These are phyloP conservation scores for Chaitophorus viminalis DNA, from an alignment of 2,888 invertebrate genomes.

Conservation along the genomic window DNA sequence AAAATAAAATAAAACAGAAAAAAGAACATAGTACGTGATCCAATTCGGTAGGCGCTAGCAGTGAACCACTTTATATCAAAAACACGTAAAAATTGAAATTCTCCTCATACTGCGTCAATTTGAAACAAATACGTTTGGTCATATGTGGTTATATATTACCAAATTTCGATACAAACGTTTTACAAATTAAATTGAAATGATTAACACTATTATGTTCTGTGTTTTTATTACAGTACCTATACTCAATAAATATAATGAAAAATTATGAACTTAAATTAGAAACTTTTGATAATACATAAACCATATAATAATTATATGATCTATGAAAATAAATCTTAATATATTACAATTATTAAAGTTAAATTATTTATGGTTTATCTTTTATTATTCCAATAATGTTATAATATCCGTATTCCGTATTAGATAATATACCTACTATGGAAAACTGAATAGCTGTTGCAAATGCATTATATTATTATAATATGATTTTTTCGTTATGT, in stretches of 20 bases:
- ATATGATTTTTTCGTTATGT: too few species aligned
- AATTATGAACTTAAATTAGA: background rate
- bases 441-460: too few species aligned
- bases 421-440: too few species aligned
- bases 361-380: too few species aligned
- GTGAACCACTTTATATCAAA: slow-evolving; percentile 5
- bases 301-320: too few species aligned
- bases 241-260: background rate
- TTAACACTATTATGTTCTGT: background rate
- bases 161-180: background rate
- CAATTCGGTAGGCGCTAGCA: background rate
- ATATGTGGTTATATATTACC: background rate
- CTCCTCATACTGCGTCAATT: background rate
- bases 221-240: too few species aligned
- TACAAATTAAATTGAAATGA: background rate
- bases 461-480: too few species aligned
- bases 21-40: slow-evolving; percentile 6
- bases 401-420: too few species aligned
- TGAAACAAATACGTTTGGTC: background rate
- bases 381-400: too few species aligned
- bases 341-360: too few species aligned
- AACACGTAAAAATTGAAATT: slow-evolving; percentile 33
- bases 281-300: too few species aligned
- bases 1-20: background rate
- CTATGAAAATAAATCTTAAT: too few species aligned